These are phyloP conservation scores for Acyrthosiphon pisum DNA, from an alignment of 1,140 invertebrate genomes.

Conservation along the genomic window DNA sequence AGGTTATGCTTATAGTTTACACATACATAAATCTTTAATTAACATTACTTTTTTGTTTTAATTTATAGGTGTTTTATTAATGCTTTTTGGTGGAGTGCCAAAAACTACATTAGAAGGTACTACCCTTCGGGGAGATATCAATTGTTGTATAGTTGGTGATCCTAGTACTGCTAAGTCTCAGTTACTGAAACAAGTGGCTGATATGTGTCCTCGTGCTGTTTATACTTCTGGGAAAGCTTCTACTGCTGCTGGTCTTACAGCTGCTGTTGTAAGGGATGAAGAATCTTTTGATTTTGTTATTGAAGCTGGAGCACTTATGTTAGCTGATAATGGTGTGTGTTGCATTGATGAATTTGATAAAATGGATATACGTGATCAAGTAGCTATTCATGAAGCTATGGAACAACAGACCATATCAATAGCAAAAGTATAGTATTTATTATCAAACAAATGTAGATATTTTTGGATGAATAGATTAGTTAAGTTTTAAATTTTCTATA, in stretches of 20 bases:
- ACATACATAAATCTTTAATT: background rate
- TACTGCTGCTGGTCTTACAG: constrained; percentile 95
- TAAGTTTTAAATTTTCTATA: background rate
- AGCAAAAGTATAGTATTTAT: constrained; percentile 77
- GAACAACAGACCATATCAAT: constrained; percentile 99
- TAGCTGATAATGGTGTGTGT: constrained; percentile 98
- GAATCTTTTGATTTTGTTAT: constrained; percentile 99
- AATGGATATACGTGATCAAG: constrained; percentile 97
- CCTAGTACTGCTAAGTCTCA: constrained; percentile 99
- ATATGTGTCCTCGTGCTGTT: constrained; percentile 93
- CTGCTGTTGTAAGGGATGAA: constrained; percentile 96
- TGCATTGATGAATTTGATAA: constrained; percentile 99
- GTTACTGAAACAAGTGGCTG: constrained; percentile 93
- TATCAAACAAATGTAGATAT: background rate
- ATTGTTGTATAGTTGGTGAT: constrained; percentile 98
- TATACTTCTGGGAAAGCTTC: constrained; percentile 99
- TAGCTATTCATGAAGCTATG: constrained; percentile 99
- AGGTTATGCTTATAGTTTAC: constrained; percentile 64
- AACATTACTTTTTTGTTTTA: background rate
- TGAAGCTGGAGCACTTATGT: constrained; percentile 98
- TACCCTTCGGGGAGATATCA: constrained; percentile 93
- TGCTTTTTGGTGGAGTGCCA: constrained; percentile 97
- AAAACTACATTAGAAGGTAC: constrained; percentile 93
- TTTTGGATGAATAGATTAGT: background rate
- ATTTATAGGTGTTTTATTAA: constrained; percentile 78